phyloP scores from a whole-genome alignment of 2,113 vertebrate species.

The Pedionomus torquatus region DNA sequence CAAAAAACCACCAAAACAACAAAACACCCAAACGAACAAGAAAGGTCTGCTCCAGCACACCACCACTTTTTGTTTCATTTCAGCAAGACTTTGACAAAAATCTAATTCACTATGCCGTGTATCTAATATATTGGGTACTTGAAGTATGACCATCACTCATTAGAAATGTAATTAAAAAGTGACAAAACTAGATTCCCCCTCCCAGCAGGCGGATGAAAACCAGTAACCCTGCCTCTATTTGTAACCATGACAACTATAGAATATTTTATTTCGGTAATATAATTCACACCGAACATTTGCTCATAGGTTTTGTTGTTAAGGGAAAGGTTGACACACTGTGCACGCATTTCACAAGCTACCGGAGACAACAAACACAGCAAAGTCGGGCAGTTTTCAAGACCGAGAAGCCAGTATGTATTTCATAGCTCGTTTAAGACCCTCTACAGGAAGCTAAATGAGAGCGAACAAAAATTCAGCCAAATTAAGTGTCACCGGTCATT shows the following conservation, averaged over 20 bases:
- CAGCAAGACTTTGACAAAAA: constrained; percentile 55
- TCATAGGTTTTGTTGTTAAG: constrained; percentile 71
- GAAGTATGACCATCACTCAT: constrained; percentile 72
- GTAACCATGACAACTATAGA: constrained; percentile 83
- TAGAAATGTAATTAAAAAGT: constrained; percentile 78
- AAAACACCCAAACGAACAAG: not conserved
- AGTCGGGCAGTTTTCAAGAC: not conserved
- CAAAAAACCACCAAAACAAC: too few species aligned
- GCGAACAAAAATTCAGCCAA: not conserved
- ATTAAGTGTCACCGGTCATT: not conserved
- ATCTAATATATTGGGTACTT: constrained; percentile 32
- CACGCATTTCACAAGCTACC: constrained; percentile 30
- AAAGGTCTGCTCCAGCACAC: constrained; percentile 19
- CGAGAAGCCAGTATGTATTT: not conserved
- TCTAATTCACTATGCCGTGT: constrained; percentile 19
- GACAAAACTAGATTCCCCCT: constrained; percentile 66
- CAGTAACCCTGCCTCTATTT: constrained; percentile 82
- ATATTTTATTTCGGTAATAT: constrained; percentile 78
- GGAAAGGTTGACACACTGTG: constrained; percentile 49
- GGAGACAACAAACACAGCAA: not conserved
- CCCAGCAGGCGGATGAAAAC: constrained; percentile 76
- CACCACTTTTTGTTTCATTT: constrained; percentile 57
- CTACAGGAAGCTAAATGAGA: not conserved
- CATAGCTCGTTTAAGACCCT: not conserved
- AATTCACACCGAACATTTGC: constrained; percentile 74